phyloP scores from a whole-genome alignment of 2,888 invertebrate genomes.

The Ochropleura plecta region DNA sequence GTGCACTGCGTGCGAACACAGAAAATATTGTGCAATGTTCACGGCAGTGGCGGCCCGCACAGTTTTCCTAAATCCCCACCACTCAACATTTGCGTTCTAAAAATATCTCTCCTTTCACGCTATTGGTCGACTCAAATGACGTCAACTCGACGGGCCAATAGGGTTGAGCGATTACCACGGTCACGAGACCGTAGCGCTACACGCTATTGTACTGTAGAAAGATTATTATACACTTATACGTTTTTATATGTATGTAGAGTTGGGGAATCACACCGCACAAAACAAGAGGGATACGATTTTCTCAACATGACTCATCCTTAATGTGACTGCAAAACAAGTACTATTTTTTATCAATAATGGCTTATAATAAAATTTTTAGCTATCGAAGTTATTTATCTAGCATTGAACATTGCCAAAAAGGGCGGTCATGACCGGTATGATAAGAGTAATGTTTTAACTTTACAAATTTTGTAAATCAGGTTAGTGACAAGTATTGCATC shows the following conservation, averaged over 20 bases:
- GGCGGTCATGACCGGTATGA: constrained; percentile 10
- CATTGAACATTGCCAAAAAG: constrained; percentile 13
- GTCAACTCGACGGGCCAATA: constrained; percentile 82
- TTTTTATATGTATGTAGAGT: constrained; percentile 49
- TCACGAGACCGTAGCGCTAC: constrained; percentile 83
- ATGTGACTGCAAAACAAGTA: constrained; percentile 41
- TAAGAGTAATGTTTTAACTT: constrained; percentile 18
- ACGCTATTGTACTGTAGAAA: constrained; percentile 57
- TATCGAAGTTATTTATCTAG: constrained; percentile 6
- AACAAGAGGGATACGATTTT: constrained; percentile 66
- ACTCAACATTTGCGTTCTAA: constrained; percentile 81
- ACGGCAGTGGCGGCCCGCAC: constrained; percentile 70
- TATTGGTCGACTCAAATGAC: constrained; percentile 83
- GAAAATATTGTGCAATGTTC: constrained; percentile 88
- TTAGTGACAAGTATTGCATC: constrained; percentile 24
- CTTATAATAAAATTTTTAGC: constrained; percentile 7
- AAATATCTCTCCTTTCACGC: constrained; percentile 78
- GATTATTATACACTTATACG: constrained; percentile 25
- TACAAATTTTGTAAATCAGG: not conserved
- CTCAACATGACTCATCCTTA: constrained; percentile 71
- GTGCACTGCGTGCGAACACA: constrained; percentile 76
- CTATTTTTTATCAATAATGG: not conserved
- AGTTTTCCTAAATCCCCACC: constrained; percentile 86
- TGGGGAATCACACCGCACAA: constrained; percentile 76
- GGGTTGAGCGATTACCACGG: constrained; percentile 65